Conservation (phyloP, 1,140 invertebrate species). For the Oreohelix idahoensis region DNA sequence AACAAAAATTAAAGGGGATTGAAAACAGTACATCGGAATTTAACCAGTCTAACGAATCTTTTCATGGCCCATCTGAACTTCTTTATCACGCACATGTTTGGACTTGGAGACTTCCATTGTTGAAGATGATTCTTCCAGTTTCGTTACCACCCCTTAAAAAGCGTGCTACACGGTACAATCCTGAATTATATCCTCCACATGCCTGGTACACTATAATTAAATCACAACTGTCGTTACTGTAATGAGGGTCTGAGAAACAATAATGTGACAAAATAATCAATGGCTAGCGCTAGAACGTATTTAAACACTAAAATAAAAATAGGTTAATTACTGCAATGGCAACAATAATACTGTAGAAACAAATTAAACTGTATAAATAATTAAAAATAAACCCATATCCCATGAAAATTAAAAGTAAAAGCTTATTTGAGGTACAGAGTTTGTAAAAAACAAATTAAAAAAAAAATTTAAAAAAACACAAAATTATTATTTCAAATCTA, state of each 20-base stretch:
- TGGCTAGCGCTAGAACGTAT: not conserved
- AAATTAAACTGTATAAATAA: conserved; percentile 12
- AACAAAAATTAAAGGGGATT: no score
- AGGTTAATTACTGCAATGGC: not conserved
- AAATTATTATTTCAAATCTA: not conserved
- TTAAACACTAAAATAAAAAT: not conserved
- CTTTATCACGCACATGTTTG: conserved; percentile 29
- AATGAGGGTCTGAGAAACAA: conserved; percentile 25
- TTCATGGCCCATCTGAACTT: no score
- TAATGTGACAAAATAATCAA: conserved; percentile 21
- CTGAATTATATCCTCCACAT: not conserved
- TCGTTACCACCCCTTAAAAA: not conserved
- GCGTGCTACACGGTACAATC: not conserved
- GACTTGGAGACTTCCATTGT: conserved; percentile 35
- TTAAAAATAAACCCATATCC: conserved; percentile 8
- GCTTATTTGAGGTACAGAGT: not conserved
- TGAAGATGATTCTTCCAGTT: not conserved
- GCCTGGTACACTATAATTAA: not conserved
- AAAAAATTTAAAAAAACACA: not conserved
- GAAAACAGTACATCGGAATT: no score
- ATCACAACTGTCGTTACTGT: not conserved
- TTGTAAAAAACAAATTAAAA: no score
- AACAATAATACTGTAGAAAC: conserved; percentile 4
- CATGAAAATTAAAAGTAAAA: not conserved
- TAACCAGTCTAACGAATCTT: no score